These are phyloP conservation scores for Gadus chalcogrammus DNA, from an alignment of 2,113 vertebrate genomes.

Conservation along the genomic window DNA sequence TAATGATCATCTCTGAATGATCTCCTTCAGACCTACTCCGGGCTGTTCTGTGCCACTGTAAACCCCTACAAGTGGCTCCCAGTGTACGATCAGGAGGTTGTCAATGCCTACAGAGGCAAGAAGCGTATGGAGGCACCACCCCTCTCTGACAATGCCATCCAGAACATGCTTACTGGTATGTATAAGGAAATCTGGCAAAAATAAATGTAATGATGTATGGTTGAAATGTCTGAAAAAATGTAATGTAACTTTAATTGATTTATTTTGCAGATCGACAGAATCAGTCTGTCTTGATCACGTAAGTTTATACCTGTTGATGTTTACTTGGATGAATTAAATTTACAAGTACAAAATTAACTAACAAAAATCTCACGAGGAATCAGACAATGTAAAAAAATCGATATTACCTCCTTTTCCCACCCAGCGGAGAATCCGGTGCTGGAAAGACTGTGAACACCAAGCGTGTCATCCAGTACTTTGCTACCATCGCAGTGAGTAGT, in stretches of 20 bases:
- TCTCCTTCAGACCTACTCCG: slow-evolving; percentile 11
- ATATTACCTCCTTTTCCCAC: no score
- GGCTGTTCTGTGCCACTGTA: slow-evolving; percentile 13
- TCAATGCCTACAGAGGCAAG: slow-evolving; percentile 1
- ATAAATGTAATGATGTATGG: not conserved
- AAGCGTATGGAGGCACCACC: slow-evolving; percentile 11
- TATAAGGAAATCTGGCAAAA: not conserved
- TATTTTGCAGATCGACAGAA: not conserved
- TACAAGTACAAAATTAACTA: not conserved
- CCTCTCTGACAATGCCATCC: slow-evolving; percentile 1
- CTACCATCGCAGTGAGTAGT: not conserved
- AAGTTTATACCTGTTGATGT: not conserved
- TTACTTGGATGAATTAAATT: not conserved
- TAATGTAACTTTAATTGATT: not conserved
- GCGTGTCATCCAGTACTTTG: no score
- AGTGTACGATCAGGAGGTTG: slow-evolving; percentile 4
- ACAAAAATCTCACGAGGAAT: not conserved
- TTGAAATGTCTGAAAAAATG: not conserved
- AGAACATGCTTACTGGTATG: not conserved
- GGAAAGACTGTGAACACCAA: no score
- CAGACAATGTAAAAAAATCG: no score
- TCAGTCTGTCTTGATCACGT: not conserved
- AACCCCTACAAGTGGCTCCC: slow-evolving; percentile 18
- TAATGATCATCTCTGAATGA: no score
- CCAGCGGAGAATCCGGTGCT: no score